Base-by-base conservation (phyloP, 2,797 vertebrate species). In the Arnoldichthys spilopterus region DNA sequence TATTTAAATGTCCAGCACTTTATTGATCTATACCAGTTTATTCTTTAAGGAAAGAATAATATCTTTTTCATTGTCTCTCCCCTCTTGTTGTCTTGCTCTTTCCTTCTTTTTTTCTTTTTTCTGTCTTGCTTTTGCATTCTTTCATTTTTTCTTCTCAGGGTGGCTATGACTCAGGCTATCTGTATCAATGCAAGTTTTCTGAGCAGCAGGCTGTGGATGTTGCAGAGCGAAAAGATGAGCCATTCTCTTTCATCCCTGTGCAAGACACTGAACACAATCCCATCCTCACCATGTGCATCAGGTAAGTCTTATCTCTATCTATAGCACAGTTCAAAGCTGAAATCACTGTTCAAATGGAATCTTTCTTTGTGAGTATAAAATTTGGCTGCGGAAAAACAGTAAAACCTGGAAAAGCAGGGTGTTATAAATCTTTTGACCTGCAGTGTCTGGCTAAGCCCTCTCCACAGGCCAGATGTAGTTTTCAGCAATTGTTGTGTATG, bases 141-240 rank as follows among this genome's bases (percentile, higher is more conserved):
- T 22, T 7, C 6, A 37, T 37, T 37, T 79, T 6, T 72, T 13
- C 82, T 18, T 49, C 82, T 43, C 84, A 98, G 97, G 96, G 94
- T 37, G 96, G 92, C 0, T 97, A 92, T 47, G 97, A 99, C 82
- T 89, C 96, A 5, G 98, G 97, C 20, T 97, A 93, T 84, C 87
- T 99, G 13, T 98, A 97, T 84, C 98, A 98, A 51, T 99, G 98
- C 70, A 86, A 90, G 61, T 98, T 99, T 87, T 93, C 94, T 12
- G 82, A 92, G 83, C 2, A 87, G n/a, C 91, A 89, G 82, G 88
- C 88, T 0, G 75, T 66, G 76, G 86, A 95, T 63, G 88, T 89
- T 0, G 79, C 85, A 68, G 73, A 87, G 24, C 91, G 79, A 26
- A 88, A 87, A 85, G 94, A 98, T 62, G 94, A 97, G 77, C 95